Evolutionary conservation across 2,113 vertebrate species (phyloP), one percentile per base, ranked within the genome.

Genomic region (Strigops habroptila): DNA sequence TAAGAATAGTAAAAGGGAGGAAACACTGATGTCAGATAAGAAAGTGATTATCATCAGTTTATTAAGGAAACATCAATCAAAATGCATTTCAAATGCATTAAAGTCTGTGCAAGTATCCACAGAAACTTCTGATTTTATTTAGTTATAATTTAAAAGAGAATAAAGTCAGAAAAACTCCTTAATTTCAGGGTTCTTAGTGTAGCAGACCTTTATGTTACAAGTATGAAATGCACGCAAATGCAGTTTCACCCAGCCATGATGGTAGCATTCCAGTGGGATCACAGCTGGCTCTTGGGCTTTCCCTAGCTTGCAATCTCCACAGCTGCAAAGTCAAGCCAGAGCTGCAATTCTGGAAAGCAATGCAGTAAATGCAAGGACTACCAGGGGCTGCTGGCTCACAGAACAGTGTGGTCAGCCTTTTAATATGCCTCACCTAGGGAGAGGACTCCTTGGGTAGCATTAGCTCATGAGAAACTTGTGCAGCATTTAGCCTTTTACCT

Each of bases 341-440:
- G 12, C 14, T 70, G 73, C 41, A 82, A 14, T 22, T 82, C 27
- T 37, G 48, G 35, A 53, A 33, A 71, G n/a, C 24, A 51, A 39
- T 2, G 23, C 30, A 48, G 16, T 51, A 51, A 53, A 52, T 48
- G 6, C 51, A 78, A 53, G 39, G 23, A 3, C 27, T 62, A 10
- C 24, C 5, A n/a, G 5, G 57, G 31, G 8, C 37, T 83, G 44
- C 53, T 67, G 17, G 9, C 27, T 71, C 46, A 59, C 48, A 60
- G 51, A 53, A 25, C 30, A n/a, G 16, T 5, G 13, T 24, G n/a
- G 6, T 8, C 71, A 63, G 28, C 39, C 24, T 31, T n/a, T 3
- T 3, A 43, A 15, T 1, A 0, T 1, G 2, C 62, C 59, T 65
- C 21, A 44, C 4, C 1, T 1, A 60, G n/a, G 24, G 46, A 86